These are phyloP conservation scores for Psix sp. DNA, from an alignment of 1,140 invertebrate genomes.

Conservation along the genomic window DNA sequence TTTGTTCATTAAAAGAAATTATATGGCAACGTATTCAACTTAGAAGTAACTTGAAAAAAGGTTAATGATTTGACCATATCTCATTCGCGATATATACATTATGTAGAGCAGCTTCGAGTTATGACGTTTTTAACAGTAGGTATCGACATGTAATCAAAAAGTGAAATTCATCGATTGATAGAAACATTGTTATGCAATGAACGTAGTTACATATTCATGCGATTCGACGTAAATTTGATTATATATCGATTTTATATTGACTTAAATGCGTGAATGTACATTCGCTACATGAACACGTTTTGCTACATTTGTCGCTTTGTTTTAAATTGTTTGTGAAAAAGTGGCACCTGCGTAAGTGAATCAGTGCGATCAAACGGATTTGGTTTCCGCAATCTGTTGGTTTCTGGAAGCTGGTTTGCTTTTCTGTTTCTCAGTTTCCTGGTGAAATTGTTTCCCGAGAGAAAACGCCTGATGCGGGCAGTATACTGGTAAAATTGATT, in stretches of 20 bases:
- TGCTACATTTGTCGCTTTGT: slow-evolving; percentile 33
- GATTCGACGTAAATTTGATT: slow-evolving; percentile 38
- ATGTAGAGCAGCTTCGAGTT: too few relatives aligned
- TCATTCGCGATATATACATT: too few relatives aligned
- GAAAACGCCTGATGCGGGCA: slow-evolving; percentile 42
- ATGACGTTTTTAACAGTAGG: too few relatives aligned
- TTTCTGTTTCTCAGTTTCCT: slow-evolving; percentile 1
- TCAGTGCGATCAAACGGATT: slow-evolving; percentile 9
- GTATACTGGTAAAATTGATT: slow-evolving; percentile 50
- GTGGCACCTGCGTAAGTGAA: slow-evolving; percentile 13
- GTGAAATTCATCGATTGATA: slow-evolving; percentile 21
- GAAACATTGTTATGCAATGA: slow-evolving; percentile 21
- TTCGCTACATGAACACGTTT: slow-evolving; percentile 29
- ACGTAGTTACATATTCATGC: slow-evolving; percentile 40
- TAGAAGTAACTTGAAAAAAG: too few relatives aligned
- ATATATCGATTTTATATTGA: slow-evolving; percentile 48
- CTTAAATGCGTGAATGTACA: slow-evolving; percentile 35
- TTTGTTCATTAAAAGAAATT: too few relatives aligned
- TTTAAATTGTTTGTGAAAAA: too few relatives aligned
- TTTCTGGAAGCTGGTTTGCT: slow-evolving; percentile 5
- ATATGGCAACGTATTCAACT: too few relatives aligned
- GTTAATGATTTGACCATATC: too few relatives aligned
- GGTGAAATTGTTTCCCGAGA: slow-evolving; percentile 43
- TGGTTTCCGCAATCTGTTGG: slow-evolving; percentile 30
- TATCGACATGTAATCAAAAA: too few relatives aligned